A percentile compares a stretch with the other conserved stretches of the same genome.
phyloP scores from a whole-genome alignment of 2,113 vertebrate genomes.

The Stictonetta naevosa region DNA sequence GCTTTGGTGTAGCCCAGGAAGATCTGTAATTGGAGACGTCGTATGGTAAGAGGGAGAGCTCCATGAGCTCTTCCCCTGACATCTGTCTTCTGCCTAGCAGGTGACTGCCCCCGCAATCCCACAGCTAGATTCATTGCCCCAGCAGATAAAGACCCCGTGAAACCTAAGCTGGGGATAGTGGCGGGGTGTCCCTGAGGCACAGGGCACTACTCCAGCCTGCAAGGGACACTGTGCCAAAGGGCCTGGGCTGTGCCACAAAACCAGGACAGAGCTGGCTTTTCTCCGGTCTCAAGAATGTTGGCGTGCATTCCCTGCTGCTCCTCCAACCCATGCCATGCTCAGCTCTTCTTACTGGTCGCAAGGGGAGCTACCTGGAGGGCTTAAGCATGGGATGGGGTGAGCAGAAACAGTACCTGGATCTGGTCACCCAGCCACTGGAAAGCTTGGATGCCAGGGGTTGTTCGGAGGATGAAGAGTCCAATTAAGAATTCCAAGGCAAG shows the following conservation, averaged over 20 bases:
- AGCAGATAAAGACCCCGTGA: background rate
- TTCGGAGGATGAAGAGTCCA: conserved; percentile 91
- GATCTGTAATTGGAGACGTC: conserved; percentile 69
- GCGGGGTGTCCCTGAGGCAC: background rate
- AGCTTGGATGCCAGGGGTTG: conserved; percentile 81
- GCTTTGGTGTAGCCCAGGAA: conserved; percentile 89
- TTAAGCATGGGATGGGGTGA: background rate
- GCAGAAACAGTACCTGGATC: conserved; percentile 83
- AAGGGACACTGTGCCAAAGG: fast-evolving
- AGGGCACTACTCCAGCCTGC: background rate
- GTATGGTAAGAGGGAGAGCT: background rate
- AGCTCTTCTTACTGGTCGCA: background rate
- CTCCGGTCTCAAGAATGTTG: background rate
- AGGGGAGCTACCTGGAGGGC: background rate
- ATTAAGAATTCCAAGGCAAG: conserved; percentile 89
- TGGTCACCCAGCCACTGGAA: conserved; percentile 92
- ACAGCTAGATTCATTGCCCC: background rate
- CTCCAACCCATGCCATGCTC: background rate
- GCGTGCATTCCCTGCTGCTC: background rate
- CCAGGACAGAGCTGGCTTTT: background rate
- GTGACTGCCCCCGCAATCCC: background rate
- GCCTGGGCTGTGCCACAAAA: background rate
- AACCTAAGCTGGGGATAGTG: background rate
- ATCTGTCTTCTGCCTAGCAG: background rate
- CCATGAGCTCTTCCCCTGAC: background rate